Evolutionary conservation across 2,797 vertebrate species (phyloP).

Genomic region (Gymnopithys bicolor): DNA sequence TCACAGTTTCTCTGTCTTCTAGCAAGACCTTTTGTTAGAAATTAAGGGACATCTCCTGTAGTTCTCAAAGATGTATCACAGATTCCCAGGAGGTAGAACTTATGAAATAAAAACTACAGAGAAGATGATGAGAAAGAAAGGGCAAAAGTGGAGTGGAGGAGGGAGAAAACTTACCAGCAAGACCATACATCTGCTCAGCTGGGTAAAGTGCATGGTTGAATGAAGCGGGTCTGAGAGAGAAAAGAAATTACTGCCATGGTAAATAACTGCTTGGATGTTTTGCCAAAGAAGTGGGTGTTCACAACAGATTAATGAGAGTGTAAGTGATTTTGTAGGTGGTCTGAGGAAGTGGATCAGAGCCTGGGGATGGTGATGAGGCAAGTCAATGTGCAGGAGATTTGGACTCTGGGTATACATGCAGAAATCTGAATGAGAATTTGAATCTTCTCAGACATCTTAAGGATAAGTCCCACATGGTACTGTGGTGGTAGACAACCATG

Average conservation of each 20-base stretch:
- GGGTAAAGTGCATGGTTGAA: not conserved
- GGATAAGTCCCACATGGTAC: not conserved
- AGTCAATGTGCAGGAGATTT: not conserved
- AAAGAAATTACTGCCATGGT: not conserved
- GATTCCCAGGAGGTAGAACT: not conserved
- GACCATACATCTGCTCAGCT: not conserved
- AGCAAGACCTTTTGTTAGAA: not conserved
- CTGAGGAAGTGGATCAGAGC: not conserved
- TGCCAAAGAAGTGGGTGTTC: not conserved
- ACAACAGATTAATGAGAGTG: not conserved
- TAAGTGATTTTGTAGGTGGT: slow-evolving; percentile 27
- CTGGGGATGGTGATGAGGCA: not conserved
- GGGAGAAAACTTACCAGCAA: not conserved
- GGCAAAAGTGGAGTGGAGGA: not conserved
- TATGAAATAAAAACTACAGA: not conserved
- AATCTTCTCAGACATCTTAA: not conserved
- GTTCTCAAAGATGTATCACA: not conserved
- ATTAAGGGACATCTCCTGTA: not conserved
- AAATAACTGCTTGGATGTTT: not conserved
- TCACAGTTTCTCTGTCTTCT: not conserved
- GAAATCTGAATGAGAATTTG: not conserved
- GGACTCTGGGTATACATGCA: not conserved
- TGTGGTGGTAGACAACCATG: not conserved
- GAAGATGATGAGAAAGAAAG: not conserved
- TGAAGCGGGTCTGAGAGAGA: not conserved